Base-by-base conservation (phyloP, 2,888 invertebrate species). In the Eledona agricola region DNA sequence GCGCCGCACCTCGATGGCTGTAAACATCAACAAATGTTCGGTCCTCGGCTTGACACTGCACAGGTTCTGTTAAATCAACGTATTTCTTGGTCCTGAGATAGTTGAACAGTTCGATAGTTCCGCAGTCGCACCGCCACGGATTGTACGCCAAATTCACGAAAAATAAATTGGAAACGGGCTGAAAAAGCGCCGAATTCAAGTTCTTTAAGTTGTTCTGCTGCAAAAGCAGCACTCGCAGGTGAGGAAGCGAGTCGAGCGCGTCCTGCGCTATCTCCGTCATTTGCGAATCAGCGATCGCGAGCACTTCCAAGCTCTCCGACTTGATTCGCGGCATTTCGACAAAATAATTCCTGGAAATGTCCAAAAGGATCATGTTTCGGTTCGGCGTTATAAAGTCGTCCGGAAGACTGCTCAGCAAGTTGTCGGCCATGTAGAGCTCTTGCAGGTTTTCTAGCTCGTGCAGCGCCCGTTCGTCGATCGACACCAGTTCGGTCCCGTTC, bases 301-400 rank as follows among this genome's bases (percentile, higher is more conserved):
- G 51, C 1, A 70, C 62, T 51, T 70, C 66, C 16, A 76, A 57
- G 40, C 70, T 71, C 3, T 62, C 47, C 0, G 75, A 76, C 26
- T 50, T 37, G 3, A 76, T 57, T 7, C 55, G 49, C 0, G 75
- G 76, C 58, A 74, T 63, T 16, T 66, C 58, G 0, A 54, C 58
- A 46, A 75, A 72, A 15, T 69, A 55, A 50, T 76, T 76, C n/a
- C 63, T 61, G 1, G 74, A 72, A 11, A 76, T 53, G 55, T 72
- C 71, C 28, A 76, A 47, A 9, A 72, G 42, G 12, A 67, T 51
- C 57, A 76, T 58, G 28, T 71, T 65, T 1, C 55, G 51, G 46
- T 74, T 69, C n/a, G 61, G 55, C 13, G 54, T 50, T 22, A 76
- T 65, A 7, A 74, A 42, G 10, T 62, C 53, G 13, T 63, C 59